Evolutionary conservation across 2,113 vertebrate species (phyloP), one percentile per base, ranked within the genome.

Genomic region (Mesoclemmys tuberculata): DNA sequence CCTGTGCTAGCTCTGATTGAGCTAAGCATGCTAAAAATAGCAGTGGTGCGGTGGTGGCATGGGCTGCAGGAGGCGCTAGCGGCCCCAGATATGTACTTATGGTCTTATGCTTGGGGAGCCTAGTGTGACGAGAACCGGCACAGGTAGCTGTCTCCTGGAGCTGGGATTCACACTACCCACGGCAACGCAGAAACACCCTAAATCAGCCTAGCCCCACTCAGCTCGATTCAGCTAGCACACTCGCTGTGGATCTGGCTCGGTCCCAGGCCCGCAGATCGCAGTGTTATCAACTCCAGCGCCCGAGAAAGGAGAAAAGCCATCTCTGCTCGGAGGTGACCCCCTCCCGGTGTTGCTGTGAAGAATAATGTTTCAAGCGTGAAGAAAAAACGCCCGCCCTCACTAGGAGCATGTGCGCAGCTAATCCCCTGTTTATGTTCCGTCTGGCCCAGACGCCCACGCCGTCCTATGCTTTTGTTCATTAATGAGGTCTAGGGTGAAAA

Each of bases 391-490:
- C 22, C 2, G 52, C 83, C 89, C 89, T 46, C 12, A 1, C 85
- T 81, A 8, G 1, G 14, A 75, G 68, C 48, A 55, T 94, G 0
- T 0, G 7, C 4, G 10, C 84, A 0, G 0, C 92, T 90, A 84
- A 94, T 90, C 87, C 79, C 88, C 79, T 92, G 90, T 80, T 93
- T 46, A 87, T 84, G 91, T 95, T 83, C 89, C 2, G 87, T 90
- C 97, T 95, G 74, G 95, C 90, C 93, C 89, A 74, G 92, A 85
- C n/a, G 2, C 96, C 92, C 90, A 86, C 80, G 0, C 80, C 56
- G 89, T 77, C 89, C 87, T 2, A 58, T 49, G 82, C 80, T 93
- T 93, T 80, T 87, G 74, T 86, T 92, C 90, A 2, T 52, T 78
- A 90, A 83, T 54, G 22, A 89, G 96, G 48, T 74, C 58, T 22